Evolutionary conservation across 2,888 invertebrate genomes (phyloP).

Genomic region (Molanna angustata): DNA sequence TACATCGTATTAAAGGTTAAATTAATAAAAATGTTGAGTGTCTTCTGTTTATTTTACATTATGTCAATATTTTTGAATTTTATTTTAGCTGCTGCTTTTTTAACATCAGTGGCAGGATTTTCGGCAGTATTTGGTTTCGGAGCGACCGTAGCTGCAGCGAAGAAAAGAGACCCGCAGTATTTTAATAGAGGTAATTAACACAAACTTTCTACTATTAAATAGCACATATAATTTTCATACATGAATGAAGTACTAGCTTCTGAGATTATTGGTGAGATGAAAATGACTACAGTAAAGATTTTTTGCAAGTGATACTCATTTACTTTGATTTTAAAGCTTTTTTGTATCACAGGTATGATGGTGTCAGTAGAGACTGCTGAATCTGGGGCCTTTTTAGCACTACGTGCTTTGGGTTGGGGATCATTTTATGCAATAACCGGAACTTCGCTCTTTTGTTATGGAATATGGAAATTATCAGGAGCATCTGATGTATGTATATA

Average conservation of each 20-base stretch:
- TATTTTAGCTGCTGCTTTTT: constrained; percentile 68
- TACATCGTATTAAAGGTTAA: too few species aligned
- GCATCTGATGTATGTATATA: constrained; percentile 70
- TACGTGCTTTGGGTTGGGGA: constrained; percentile 85
- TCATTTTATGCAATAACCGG: constrained; percentile 84
- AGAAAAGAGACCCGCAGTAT: constrained; percentile 74
- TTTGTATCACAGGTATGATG: constrained; percentile 58
- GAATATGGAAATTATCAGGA: constrained; percentile 86
- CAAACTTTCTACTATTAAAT: neutral
- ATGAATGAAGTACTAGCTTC: too few species aligned
- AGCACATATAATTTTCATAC: too few species aligned
- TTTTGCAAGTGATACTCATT: too few species aligned
- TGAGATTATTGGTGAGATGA: too few species aligned
- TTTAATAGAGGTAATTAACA: constrained; percentile 64
- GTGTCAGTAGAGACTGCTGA: constrained; percentile 64
- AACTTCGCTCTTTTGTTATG: constrained; percentile 75
- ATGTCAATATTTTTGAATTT: constrained; percentile 36
- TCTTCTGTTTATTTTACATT: neutral
- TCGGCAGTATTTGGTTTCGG: constrained; percentile 82
- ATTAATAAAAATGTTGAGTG: neutral
- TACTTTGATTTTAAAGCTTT: too few species aligned
- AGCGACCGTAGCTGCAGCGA: constrained; percentile 71
- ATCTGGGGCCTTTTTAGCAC: constrained; percentile 74
- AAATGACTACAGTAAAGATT: too few species aligned
- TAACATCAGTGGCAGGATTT: constrained; percentile 71